phyloP scores from a whole-genome alignment of 2,888 invertebrate species.

The Dusona sp. region DNA sequence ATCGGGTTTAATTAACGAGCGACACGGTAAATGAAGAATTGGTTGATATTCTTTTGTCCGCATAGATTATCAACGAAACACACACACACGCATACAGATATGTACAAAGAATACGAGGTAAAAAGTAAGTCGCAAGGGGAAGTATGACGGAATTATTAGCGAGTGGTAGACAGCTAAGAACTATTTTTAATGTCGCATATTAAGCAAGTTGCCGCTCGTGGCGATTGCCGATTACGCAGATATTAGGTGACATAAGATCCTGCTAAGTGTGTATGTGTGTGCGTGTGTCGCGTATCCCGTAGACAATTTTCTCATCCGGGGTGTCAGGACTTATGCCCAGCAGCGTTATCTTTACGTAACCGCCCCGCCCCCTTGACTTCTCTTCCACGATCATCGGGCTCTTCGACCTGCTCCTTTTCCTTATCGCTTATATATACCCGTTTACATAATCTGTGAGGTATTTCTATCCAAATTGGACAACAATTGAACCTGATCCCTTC shows the following conservation, averaged over 20 bases:
- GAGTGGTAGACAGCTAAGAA: constrained; percentile 9
- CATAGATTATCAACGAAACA: not conserved
- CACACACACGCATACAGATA: not conserved
- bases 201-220: constrained; percentile 33
- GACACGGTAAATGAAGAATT: constrained; percentile 21
- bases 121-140: not conserved
- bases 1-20: constrained; percentile 26
- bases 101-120: not conserved
- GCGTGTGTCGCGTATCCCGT: constrained; percentile 5
- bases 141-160: constrained; percentile 1
- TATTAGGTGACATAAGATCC: constrained; percentile 53
- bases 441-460: not conserved
- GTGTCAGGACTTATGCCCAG: constrained; percentile 20
- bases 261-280: constrained; percentile 21
- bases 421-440: constrained; percentile 6
- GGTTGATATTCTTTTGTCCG: constrained; percentile 45
- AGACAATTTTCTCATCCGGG: constrained; percentile 59
- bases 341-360: constrained; percentile 56
- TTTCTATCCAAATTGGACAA: not conserved
- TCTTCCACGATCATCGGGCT: not conserved
- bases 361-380: constrained; percentile 6
- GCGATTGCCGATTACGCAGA: constrained; percentile 37
- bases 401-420: constrained; percentile 17
- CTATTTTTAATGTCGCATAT: constrained; percentile 21
- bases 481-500: not conserved